Percentiles rank a stretch among this genome's conserved stretches.
Evolutionary conservation across 2,888 invertebrate species (phyloP).

Genomic region (Ctena decussata): DNA sequence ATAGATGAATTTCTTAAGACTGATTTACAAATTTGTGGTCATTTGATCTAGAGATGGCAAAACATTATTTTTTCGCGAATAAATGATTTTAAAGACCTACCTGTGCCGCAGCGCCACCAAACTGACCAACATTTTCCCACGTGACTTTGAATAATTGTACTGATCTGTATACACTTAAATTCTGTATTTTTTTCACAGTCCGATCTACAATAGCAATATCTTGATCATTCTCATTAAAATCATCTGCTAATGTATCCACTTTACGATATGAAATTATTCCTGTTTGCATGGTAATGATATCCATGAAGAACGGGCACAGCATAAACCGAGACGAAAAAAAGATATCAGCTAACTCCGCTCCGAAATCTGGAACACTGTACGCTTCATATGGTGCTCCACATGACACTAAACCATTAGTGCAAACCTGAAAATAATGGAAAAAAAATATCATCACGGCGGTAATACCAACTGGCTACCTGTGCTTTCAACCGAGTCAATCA

Average conservation of each 20-base stretch:
- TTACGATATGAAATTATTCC: neutral
- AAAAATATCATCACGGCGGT: too few relatives aligned
- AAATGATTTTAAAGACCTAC: too few relatives aligned
- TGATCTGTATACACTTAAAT: neutral
- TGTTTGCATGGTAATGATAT: neutral
- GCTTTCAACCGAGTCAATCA: too few relatives aligned
- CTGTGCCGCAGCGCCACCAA: neutral
- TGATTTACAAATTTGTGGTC: too few relatives aligned
- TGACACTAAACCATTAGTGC: conserved; percentile 47
- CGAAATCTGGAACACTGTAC: neutral
- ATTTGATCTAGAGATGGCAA: too few relatives aligned
- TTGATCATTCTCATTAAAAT: neutral
- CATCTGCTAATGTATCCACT: neutral
- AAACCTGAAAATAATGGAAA: conserved; percentile 32
- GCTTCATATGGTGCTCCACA: conserved; percentile 17
- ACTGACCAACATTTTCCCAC: neutral
- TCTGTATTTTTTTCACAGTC: neutral
- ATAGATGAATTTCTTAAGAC: too few relatives aligned
- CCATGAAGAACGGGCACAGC: neutral
- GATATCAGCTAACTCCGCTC: neutral
- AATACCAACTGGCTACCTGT: too few relatives aligned
- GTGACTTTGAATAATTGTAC: neutral
- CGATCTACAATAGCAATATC: neutral
- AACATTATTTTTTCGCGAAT: too few relatives aligned
- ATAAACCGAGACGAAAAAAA: neutral